Percentiles rank a stretch among this genome's conserved stretches.
Conservation (phyloP, 2,888 invertebrate genomes). For the Adelognathus sp. region DNA sequence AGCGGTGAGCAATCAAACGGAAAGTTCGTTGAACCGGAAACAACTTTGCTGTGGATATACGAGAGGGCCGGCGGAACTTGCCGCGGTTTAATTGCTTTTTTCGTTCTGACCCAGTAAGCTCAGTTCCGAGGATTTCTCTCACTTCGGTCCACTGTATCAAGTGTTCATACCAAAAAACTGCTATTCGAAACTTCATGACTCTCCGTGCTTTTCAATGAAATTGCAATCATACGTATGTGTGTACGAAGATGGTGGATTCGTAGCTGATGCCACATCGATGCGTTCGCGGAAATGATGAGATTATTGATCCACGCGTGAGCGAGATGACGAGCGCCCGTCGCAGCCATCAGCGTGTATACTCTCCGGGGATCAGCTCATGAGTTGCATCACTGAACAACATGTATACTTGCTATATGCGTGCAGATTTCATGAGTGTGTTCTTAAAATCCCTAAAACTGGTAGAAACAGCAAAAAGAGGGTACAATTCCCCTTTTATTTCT, state of each 20-base stretch:
- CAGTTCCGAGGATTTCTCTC: neutral
- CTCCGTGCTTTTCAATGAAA: constrained; percentile 12
- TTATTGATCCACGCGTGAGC: constrained; percentile 62
- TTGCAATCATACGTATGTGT: neutral
- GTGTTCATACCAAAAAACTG: neutral
- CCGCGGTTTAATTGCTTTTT: constrained; percentile 13
- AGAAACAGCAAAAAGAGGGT: neutral
- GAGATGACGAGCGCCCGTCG: constrained; percentile 43
- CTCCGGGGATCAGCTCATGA: neutral
- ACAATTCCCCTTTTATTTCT: neutral
- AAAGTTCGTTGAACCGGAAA: constrained; percentile 6
- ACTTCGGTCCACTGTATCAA: neutral
- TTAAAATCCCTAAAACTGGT: no score
- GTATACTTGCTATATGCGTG: neutral
- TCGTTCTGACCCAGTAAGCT: neutral
- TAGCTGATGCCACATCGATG: constrained; percentile 56
- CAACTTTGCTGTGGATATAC: neutral
- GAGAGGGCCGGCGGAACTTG: neutral
- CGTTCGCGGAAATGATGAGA: constrained; percentile 58
- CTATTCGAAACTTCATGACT: neutral
- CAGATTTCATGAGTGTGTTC: neutral
- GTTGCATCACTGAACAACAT: neutral
- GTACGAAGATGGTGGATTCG: neutral
- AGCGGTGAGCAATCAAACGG: constrained; percentile 2
- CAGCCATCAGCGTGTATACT: neutral